Percentiles rank a stretch among this genome's conserved stretches.
phyloP scores from a whole-genome alignment of 2,113 vertebrate genomes.

The Cebus imitator region DNA sequence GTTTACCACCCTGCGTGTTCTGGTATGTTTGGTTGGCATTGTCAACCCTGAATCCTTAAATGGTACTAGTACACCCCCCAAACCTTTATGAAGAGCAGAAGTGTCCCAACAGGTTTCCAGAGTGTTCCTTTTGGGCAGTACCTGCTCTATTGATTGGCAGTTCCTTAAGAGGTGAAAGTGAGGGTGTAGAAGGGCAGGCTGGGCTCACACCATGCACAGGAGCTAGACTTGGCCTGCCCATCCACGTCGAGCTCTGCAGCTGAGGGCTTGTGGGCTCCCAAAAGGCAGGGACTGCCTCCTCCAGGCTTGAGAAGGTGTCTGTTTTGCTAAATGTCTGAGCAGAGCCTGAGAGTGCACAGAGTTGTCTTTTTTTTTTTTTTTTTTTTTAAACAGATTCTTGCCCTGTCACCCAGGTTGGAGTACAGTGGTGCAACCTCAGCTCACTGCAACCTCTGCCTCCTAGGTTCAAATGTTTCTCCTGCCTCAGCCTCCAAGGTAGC shows the following conservation, averaged over 20 bases:
- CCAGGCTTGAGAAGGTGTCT: no score
- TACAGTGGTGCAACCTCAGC: neutral
- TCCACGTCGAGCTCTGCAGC: neutral
- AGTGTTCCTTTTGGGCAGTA: neutral
- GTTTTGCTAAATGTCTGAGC: neutral
- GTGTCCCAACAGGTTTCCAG: neutral
- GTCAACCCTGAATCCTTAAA: neutral
- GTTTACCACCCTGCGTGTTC: neutral
- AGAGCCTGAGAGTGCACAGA: neutral
- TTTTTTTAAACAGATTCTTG: no score
- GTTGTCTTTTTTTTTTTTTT: no score
- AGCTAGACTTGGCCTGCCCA: neutral
- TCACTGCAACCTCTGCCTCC: accelerated
- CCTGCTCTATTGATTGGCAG: neutral
- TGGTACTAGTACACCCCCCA: neutral
- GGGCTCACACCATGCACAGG: neutral
- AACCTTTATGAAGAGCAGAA: neutral
- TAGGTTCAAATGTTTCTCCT: no score
- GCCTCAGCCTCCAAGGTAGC: no score
- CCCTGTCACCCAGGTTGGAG: neutral
- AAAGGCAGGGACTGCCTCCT: neutral
- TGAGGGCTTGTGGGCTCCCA: neutral
- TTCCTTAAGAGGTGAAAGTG: neutral
- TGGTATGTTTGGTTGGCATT: neutral
- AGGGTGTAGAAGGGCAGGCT: neutral